Evolutionary conservation across 1,140 invertebrate genomes (phyloP).

Genomic region (Pentalonia nigronervosa): DNA sequence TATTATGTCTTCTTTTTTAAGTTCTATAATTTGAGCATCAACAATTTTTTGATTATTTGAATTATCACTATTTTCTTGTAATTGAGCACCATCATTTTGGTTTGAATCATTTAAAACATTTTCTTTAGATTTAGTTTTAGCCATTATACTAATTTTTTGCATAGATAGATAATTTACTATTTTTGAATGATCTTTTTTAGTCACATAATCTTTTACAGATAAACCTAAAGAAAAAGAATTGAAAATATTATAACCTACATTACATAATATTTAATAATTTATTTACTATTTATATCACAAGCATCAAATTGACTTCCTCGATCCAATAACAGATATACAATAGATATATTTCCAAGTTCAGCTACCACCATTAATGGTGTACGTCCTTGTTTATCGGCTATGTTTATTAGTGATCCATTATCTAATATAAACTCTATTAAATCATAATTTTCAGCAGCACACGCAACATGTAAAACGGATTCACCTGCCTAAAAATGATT

Average conservation of each 20-base stretch:
- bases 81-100: neutral
- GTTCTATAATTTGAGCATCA: neutral
- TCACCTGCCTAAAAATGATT: constrained; percentile 60
- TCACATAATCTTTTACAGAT: constrained; percentile 63
- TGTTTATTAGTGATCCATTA: constrained; percentile 68
- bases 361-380: constrained; percentile 70
- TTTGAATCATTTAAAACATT: constrained; percentile 43
- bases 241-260: neutral
- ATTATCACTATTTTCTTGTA: neutral
- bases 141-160: constrained; percentile 56
- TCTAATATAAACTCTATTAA: constrained; percentile 70
- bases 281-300: constrained; percentile 63
- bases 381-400: constrained; percentile 67
- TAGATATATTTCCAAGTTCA: constrained; percentile 63
- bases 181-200: constrained; percentile 62
- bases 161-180: constrained; percentile 47
- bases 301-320: constrained; percentile 62
- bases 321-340: constrained; percentile 62
- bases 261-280: neutral
- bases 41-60: neutral
- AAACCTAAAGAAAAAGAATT: constrained; percentile 60
- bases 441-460: constrained; percentile 63
- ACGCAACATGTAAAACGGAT: constrained; percentile 61
- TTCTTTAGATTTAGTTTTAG: constrained; percentile 43
- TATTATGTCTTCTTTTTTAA: neutral